Conservation (phyloP, 2,888 invertebrate genomes). For the Hipparchia sbordonii region DNA sequence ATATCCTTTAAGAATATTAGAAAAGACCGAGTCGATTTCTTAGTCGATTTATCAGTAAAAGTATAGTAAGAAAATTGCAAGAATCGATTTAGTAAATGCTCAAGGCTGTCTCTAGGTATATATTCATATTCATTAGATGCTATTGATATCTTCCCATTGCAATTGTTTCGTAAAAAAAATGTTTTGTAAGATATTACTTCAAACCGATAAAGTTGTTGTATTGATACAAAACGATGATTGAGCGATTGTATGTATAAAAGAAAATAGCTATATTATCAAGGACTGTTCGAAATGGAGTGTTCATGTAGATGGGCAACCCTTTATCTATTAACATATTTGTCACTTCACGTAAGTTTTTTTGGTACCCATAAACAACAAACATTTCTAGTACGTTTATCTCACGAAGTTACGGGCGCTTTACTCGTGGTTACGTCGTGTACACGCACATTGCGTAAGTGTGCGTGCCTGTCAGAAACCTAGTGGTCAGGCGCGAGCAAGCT, state of each 20-base stretch:
- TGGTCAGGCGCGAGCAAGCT: too few relatives aligned
- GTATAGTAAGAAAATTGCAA: background rate
- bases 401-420: too few relatives aligned
- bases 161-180: conserved; percentile 16
- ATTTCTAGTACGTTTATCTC: too few relatives aligned
- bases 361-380: too few relatives aligned
- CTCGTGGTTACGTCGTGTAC: too few relatives aligned
- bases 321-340: conserved; percentile 48
- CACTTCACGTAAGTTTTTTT: conserved; percentile 52
- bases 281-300: conserved; percentile 60
- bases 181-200: conserved; percentile 55
- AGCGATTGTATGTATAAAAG: conserved; percentile 50
- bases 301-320: conserved; percentile 51
- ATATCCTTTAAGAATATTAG: background rate
- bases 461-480: too few relatives aligned
- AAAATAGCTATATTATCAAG: conserved; percentile 49
- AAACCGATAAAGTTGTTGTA: conserved; percentile 51
- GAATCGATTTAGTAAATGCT: background rate
- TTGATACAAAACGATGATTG: conserved; percentile 33
- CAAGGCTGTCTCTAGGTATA: background rate
- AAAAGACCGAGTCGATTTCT: background rate
- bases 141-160: background rate
- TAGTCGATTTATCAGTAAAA: too few relatives aligned
- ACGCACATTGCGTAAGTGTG: too few relatives aligned
- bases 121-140: background rate